Evolutionary conservation across 1,140 invertebrate species (phyloP).

Genomic region (Bombus superbus): DNA sequence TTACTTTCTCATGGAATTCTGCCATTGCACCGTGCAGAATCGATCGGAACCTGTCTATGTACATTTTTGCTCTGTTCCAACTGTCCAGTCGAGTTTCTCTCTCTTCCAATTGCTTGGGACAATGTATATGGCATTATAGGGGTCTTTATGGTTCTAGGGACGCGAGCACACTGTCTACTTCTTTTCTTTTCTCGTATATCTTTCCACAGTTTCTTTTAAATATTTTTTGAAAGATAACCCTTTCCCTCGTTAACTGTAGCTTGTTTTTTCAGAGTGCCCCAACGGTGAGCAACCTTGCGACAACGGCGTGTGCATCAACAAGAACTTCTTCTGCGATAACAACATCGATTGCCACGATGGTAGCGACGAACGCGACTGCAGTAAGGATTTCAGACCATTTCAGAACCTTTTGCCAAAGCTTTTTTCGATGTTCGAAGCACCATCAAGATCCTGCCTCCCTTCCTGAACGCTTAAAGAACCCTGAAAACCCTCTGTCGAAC

Average conservation of each 20-base stretch:
- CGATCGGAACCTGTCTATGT: not conserved
- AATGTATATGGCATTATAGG: not conserved
- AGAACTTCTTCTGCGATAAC: slow-evolving; percentile 83
- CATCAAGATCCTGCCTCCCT: no score
- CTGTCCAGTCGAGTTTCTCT: not conserved
- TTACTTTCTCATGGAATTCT: slow-evolving; percentile 33
- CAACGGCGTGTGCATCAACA: slow-evolving; percentile 84
- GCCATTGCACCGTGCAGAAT: not conserved
- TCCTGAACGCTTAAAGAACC: no score
- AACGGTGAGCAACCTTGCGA: slow-evolving; percentile 84
- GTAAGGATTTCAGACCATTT: slow-evolving; percentile 82
- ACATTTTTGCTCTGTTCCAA: not conserved
- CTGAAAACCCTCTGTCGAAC: no score
- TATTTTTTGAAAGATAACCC: not conserved
- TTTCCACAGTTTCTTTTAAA: not conserved
- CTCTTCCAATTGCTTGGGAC: not conserved
- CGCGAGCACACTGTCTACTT: not conserved
- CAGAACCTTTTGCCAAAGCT: not conserved
- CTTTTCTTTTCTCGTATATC: not conserved
- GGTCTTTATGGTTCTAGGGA: not conserved
- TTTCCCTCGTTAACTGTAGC: slow-evolving; percentile 18
- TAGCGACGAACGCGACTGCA: slow-evolving; percentile 88
- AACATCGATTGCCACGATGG: slow-evolving; percentile 87
- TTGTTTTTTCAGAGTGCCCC: slow-evolving; percentile 78
- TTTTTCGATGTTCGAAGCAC: not conserved